Conservation (phyloP, 2,888 invertebrate genomes). For the Philereme transversata region DNA sequence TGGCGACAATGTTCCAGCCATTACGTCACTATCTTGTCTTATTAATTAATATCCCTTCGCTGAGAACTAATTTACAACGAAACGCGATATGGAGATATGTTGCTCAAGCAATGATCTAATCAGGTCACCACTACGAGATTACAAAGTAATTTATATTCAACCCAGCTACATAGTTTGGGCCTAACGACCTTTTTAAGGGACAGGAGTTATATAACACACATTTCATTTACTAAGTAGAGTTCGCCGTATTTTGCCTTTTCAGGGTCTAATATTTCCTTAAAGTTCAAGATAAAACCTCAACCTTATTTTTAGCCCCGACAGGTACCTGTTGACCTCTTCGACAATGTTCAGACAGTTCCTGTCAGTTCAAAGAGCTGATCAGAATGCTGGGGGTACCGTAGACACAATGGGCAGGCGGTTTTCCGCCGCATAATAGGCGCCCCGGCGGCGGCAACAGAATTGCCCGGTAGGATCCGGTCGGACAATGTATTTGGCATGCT, state of each 20-base stretch:
- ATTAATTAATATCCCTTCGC: constrained; percentile 43
- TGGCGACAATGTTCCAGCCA: constrained; percentile 36
- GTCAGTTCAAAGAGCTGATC: constrained; percentile 21
- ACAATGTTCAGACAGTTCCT: constrained; percentile 18
- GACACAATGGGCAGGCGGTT: constrained; percentile 26
- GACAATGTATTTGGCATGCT: constrained; percentile 26
- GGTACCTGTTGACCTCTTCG: constrained; percentile 23
- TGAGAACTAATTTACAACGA: constrained; percentile 28
- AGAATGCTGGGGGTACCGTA: constrained; percentile 22
- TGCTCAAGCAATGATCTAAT: constrained; percentile 32
- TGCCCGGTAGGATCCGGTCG: constrained; percentile 38
- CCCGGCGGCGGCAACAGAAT: constrained; percentile 32
- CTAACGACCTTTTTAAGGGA: constrained; percentile 12
- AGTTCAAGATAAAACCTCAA: constrained; percentile 27
- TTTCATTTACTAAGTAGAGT: too few relatives aligned
- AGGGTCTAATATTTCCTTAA: constrained; percentile 12
- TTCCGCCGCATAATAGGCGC: constrained; percentile 37
- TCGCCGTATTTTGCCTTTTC: neutral
- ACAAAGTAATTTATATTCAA: constrained; percentile 9
- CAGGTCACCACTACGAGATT: constrained; percentile 25
- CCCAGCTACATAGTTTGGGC: constrained; percentile 10
- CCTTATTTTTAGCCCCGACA: constrained; percentile 11
- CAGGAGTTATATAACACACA: too few relatives aligned
- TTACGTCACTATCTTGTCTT: constrained; percentile 44
- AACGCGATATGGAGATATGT: constrained; percentile 29